Percentiles rank a stretch among this genome's conserved stretches.
These are phyloP conservation scores for Agrotis ipsilon DNA, from an alignment of 2,888 invertebrate species.

Conservation along the genomic window DNA sequence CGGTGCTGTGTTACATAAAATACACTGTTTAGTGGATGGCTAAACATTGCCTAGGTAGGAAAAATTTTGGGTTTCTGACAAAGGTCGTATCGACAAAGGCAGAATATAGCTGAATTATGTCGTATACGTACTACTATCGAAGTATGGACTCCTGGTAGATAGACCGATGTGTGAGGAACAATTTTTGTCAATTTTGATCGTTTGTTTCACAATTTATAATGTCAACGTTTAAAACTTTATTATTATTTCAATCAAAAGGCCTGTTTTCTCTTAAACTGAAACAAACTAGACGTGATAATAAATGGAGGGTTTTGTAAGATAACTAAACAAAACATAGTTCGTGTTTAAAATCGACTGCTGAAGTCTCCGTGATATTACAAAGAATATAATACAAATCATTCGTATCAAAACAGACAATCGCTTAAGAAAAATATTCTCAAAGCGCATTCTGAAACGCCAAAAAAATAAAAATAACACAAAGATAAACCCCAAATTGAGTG, in stretches of 20 bases:
- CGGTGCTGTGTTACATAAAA: conserved; percentile 52
- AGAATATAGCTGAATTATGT: conserved; percentile 28
- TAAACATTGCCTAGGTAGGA: conserved; percentile 20
- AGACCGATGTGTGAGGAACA: neutral
- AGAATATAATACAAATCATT: too few species aligned
- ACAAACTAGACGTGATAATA: too few species aligned
- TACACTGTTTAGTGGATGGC: conserved; percentile 48
- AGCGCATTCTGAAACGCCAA: neutral
- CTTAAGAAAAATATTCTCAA: neutral
- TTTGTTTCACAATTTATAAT: too few species aligned
- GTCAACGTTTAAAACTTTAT: too few species aligned
- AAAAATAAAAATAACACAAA: conserved; percentile 1
- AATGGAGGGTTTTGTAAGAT: too few species aligned
- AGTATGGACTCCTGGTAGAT: conserved; percentile 37
- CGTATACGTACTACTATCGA: conserved; percentile 16
- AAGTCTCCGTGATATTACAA: too few species aligned
- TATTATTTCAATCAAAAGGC: too few species aligned
- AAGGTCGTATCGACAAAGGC: conserved; percentile 24
- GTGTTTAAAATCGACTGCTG: too few species aligned
- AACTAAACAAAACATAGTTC: too few species aligned
- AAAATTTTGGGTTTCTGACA: conserved; percentile 23
- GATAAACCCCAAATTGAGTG: conserved; percentile 32
- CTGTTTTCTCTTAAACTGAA: too few species aligned
- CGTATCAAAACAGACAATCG: neutral
- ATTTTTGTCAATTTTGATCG: neutral